These are phyloP conservation scores for Oceanodroma tethys DNA, from an alignment of 2,113 vertebrate genomes.

Conservation along the genomic window DNA sequence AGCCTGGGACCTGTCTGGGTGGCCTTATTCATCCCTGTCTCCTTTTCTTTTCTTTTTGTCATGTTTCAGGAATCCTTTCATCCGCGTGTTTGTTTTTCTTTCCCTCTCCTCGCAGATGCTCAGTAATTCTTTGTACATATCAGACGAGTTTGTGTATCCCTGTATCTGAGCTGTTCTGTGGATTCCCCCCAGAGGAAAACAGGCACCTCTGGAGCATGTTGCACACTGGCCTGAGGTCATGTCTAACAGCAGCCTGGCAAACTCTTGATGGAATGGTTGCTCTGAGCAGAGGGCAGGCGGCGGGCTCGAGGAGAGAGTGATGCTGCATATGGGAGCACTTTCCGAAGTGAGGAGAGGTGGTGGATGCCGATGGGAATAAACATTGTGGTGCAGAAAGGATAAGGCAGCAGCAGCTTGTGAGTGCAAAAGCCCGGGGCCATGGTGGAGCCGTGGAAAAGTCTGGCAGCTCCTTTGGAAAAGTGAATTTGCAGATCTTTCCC, in stretches of 20 bases:
- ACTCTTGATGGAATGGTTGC: background rate
- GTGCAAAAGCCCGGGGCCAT: background rate
- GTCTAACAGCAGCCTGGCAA: slow-evolving; percentile 42
- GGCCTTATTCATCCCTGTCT: slow-evolving; percentile 55
- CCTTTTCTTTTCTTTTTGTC: slow-evolving; percentile 49
- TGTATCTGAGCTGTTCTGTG: background rate
- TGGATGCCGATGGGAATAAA: background rate
- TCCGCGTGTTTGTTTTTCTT: slow-evolving; percentile 54
- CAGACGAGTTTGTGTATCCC: slow-evolving; percentile 22
- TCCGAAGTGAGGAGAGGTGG: background rate
- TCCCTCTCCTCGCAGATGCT: slow-evolving; percentile 53
- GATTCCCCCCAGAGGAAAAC: background rate
- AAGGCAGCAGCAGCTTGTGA: background rate
- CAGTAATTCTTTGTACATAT: slow-evolving; percentile 49
- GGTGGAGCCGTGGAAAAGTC: background rate
- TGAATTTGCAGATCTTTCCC: background rate
- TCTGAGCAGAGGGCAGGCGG: background rate
- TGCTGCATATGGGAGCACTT: background rate
- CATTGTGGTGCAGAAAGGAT: background rate
- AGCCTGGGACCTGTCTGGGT: slow-evolving; percentile 35
- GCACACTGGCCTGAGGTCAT: slow-evolving; percentile 35
- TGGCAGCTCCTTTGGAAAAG: background rate
- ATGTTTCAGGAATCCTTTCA: slow-evolving; percentile 63
- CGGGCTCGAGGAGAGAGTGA: rapidly evolving
- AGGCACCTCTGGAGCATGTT: slow-evolving; percentile 27